These are phyloP conservation scores for Triplophysa bombifrons DNA, from an alignment of 2,797 vertebrate species.

Conservation along the genomic window DNA sequence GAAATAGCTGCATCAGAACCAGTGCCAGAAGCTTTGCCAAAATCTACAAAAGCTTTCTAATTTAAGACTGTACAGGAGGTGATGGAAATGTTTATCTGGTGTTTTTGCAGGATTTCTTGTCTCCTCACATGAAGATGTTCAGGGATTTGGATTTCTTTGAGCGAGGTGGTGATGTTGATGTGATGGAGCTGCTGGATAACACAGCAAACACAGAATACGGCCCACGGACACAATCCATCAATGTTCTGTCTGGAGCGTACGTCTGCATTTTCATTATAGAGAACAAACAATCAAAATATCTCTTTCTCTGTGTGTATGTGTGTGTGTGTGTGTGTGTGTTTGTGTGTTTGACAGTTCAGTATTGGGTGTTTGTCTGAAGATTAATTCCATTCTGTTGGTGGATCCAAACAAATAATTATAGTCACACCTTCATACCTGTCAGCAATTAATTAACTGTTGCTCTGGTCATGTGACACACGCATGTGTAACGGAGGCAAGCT, in stretches of 20 bases:
- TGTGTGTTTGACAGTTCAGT: background rate
- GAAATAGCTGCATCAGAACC: background rate
- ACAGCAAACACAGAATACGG: constrained; percentile 87
- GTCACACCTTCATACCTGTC: background rate
- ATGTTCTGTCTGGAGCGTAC: constrained; percentile 91
- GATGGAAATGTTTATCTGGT: background rate
- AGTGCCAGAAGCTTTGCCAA: background rate
- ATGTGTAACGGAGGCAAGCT: too few relatives aligned
- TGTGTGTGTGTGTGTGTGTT: background rate
- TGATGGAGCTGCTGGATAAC: constrained; percentile 83
- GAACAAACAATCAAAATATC: background rate
- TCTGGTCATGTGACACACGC: constrained; percentile 15
- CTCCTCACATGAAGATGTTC: constrained; percentile 89
- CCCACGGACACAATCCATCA: constrained; percentile 83
- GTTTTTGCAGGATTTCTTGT: constrained; percentile 81
- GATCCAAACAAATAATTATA: background rate
- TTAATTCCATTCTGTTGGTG: background rate
- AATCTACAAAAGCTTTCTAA: background rate
- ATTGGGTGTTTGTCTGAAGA: background rate
- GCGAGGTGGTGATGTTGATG: constrained; percentile 81
- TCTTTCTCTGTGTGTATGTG: background rate
- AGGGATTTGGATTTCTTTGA: constrained; percentile 83
- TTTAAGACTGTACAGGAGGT: background rate
- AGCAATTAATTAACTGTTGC: background rate
- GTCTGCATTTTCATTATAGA: constrained; percentile 60